Evolutionary conservation across 2,113 vertebrate species (phyloP).

Genomic region (Hystrix cristata): DNA sequence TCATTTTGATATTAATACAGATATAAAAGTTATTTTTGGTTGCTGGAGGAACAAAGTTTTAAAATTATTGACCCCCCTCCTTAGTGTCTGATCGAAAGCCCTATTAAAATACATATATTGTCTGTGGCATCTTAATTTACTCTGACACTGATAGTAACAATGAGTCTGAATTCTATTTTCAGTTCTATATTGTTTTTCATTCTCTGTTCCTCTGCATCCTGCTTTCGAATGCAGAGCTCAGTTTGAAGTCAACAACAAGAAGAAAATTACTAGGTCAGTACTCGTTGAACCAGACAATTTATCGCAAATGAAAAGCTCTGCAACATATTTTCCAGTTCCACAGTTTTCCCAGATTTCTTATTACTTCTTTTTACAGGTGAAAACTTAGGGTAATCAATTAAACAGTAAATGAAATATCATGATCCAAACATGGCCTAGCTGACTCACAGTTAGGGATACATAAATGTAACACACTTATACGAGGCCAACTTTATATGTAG

Average conservation of each 20-base stretch:
- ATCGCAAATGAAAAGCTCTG: constrained; percentile 60
- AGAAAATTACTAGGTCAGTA: constrained; percentile 56
- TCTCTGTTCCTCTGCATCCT: neutral
- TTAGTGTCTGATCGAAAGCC: neutral
- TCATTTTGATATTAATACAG: neutral
- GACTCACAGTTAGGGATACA: neutral
- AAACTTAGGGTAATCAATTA: constrained; percentile 69
- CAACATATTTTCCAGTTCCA: constrained; percentile 70
- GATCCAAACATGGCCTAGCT: constrained; percentile 19
- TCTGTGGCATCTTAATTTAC: neutral
- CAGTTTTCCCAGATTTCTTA: constrained; percentile 62
- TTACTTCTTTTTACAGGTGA: constrained; percentile 72
- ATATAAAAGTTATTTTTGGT: neutral
- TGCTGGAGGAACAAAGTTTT: neutral
- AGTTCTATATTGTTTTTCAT: neutral
- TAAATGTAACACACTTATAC: neutral
- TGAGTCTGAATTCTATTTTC: neutral
- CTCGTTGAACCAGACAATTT: constrained; percentile 60
- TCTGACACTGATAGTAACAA: neutral
- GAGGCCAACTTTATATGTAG: neutral
- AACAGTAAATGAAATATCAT: constrained; percentile 50
- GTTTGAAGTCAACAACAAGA: constrained; percentile 47
- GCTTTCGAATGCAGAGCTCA: constrained; percentile 57
- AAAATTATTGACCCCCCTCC: neutral
- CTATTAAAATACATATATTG: neutral